phyloP scores from a whole-genome alignment of 2,797 vertebrate genomes.

The Propithecus perrieri region DNA sequence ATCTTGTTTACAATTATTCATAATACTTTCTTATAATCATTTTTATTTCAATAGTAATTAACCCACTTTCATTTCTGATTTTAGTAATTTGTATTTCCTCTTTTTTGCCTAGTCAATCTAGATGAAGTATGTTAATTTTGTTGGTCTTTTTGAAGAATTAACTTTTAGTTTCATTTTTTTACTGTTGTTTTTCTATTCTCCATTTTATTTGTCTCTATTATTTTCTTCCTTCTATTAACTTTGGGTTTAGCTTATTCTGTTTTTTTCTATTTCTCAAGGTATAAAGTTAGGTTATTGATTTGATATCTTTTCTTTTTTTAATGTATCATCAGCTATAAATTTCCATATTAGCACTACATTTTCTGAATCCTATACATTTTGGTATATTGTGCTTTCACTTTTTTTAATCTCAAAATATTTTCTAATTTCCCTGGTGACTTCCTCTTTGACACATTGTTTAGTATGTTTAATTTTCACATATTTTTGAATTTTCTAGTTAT shows the following conservation, averaged over 20 bases:
- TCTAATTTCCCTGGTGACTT: not conserved
- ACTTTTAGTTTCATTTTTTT: not conserved
- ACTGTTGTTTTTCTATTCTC: not conserved
- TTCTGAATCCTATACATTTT: not conserved
- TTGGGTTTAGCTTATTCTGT: not conserved
- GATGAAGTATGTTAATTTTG: not conserved
- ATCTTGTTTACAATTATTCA: not conserved
- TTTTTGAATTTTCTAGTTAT: not conserved
- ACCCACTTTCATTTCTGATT: not conserved
- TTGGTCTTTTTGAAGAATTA: not conserved
- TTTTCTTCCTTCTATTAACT: not conserved
- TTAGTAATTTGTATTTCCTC: not conserved
- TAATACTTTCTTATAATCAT: not conserved
- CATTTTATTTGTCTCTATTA: not conserved
- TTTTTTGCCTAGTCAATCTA: not conserved
- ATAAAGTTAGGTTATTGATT: not conserved
- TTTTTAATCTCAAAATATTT: not conserved
- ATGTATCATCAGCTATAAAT: not conserved
- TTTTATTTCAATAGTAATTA: not conserved
- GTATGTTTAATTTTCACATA: not conserved
- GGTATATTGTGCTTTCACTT: not conserved
- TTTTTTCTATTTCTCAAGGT: not conserved
- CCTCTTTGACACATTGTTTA: not conserved
- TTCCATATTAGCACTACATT: not conserved
- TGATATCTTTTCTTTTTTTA: not conserved